Conservation (phyloP, 2,888 invertebrate species). For the Sminthurinus aureus region DNA sequence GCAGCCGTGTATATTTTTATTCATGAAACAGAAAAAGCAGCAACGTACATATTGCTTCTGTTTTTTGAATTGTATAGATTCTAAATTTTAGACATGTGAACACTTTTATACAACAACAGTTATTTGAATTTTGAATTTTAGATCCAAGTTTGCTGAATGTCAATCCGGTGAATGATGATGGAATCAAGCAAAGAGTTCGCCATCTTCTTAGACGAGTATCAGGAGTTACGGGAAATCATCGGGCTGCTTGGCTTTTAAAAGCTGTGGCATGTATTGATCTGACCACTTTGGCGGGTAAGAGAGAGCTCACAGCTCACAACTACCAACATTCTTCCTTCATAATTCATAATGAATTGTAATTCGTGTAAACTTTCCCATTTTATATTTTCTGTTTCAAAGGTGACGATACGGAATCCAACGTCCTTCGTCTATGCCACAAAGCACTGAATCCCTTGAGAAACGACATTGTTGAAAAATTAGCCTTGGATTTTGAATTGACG, state of each 20-base stretch:
- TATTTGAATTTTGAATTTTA: constrained; percentile 58
- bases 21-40: too few relatives aligned
- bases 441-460: constrained; percentile 67
- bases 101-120: not conserved
- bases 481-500: constrained; percentile 62
- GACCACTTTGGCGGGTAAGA: constrained; percentile 83
- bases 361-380: constrained; percentile 4
- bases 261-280: constrained; percentile 89
- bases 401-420: constrained; percentile 70
- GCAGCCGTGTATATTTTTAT: too few relatives aligned
- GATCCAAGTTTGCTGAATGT: constrained; percentile 67
- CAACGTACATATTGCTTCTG: too few relatives aligned
- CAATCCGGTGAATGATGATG: constrained; percentile 68
- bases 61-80: too few relatives aligned
- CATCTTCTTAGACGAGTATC: constrained; percentile 63
- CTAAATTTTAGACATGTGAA: too few relatives aligned
- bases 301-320: too few relatives aligned
- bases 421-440: constrained; percentile 80
- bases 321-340: not conserved
- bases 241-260: constrained; percentile 79
- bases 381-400: too few relatives aligned
- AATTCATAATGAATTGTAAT: not conserved
- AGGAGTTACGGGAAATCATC: constrained; percentile 63
- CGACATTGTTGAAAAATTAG: constrained; percentile 63
- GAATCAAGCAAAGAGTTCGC: constrained; percentile 68